Evolutionary conservation across 2,797 vertebrate genomes (phyloP).

Genomic region (Eutrigla gurnardus): DNA sequence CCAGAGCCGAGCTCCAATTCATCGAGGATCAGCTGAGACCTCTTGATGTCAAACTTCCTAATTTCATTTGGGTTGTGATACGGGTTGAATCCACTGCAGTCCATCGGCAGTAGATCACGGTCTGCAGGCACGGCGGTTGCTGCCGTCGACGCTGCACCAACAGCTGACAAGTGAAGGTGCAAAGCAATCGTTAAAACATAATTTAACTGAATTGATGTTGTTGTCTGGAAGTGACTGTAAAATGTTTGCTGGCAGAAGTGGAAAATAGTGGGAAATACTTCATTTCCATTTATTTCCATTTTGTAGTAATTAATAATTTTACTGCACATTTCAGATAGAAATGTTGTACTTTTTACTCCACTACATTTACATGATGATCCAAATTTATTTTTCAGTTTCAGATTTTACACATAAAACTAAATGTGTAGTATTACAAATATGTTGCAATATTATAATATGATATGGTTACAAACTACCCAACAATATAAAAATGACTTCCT

Average conservation of each 20-base stretch:
- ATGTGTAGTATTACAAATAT: no score
- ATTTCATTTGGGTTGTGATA: constrained; percentile 96
- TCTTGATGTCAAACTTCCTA: constrained; percentile 91
- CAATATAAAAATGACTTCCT: not conserved
- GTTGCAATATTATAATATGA: not conserved
- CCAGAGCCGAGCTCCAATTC: constrained; percentile 96
- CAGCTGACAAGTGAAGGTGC: constrained; percentile 5
- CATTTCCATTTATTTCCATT: not conserved
- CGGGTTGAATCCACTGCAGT: constrained; percentile 91
- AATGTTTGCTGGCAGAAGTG: not conserved
- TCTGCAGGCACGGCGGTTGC: not conserved
- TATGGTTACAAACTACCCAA: not conserved
- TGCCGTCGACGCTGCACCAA: not conserved
- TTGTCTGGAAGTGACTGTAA: constrained; percentile 2
- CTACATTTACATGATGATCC: not conserved
- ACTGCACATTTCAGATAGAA: not conserved
- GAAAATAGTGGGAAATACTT: not conserved
- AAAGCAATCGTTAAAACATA: not conserved
- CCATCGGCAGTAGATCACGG: constrained; percentile 87
- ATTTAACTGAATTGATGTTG: not conserved
- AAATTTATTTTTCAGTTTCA: not conserved
- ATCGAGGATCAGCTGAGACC: constrained; percentile 89
- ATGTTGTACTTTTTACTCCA: not conserved
- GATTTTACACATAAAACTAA: not conserved
- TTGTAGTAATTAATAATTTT: not conserved